Evolutionary conservation across 2,113 vertebrate species (phyloP).

Genomic region (Bettongia penicillata): DNA sequence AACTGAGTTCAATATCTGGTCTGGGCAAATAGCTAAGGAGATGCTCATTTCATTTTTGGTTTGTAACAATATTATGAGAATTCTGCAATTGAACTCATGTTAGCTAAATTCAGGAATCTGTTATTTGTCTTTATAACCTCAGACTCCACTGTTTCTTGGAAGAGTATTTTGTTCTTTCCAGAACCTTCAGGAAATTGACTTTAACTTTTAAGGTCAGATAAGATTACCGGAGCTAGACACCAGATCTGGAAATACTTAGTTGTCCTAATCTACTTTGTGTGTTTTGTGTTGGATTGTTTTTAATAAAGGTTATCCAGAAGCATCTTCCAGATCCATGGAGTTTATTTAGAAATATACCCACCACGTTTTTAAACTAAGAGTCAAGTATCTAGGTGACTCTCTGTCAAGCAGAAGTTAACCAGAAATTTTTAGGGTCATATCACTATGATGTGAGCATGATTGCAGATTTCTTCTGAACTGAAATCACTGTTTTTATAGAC

Average conservation of each 20-base stretch:
- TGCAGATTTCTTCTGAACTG: background rate
- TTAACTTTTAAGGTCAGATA: background rate
- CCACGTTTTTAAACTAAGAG: background rate
- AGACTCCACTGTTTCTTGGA: background rate
- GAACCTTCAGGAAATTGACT: slow-evolving; percentile 17
- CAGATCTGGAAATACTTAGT: background rate
- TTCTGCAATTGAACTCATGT: background rate
- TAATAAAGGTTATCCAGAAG: background rate
- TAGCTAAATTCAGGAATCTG: background rate
- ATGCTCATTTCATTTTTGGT: rapidly evolving
- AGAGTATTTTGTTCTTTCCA: slow-evolving; percentile 11
- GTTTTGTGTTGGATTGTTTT: background rate
- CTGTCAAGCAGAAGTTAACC: background rate
- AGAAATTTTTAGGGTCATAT: background rate
- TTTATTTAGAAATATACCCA: background rate
- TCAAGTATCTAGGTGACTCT: too few species aligned
- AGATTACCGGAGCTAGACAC: background rate
- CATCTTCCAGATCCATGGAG: background rate
- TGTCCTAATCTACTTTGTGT: background rate
- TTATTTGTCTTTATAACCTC: background rate
- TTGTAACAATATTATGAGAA: background rate
- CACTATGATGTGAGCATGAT: background rate
- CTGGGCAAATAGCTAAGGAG: background rate
- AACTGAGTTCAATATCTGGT: background rate
- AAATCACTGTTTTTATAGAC: background rate